phyloP scores from a whole-genome alignment of 2,113 vertebrate species.

The Eretmochelys imbricata region DNA sequence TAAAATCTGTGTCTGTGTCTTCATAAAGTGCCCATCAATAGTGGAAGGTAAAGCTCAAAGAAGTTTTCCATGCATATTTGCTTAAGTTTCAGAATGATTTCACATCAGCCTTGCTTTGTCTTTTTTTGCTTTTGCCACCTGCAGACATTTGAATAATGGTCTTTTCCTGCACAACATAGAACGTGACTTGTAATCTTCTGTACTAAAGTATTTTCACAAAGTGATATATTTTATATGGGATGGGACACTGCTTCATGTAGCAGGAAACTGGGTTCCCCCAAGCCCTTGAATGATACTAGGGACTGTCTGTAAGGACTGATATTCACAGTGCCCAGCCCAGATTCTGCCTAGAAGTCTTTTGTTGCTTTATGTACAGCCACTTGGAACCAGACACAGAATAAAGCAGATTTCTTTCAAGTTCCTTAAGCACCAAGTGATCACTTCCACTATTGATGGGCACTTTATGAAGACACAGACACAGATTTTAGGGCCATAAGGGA shows the following conservation, averaged over 20 bases:
- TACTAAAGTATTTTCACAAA: not conserved
- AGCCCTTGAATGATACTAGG: not conserved
- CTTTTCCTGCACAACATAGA: not conserved
- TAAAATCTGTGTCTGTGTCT: not conserved
- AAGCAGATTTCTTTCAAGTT: not conserved
- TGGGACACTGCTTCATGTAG: not conserved
- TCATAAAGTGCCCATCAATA: not conserved
- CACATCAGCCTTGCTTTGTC: not conserved
- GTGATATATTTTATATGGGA: not conserved
- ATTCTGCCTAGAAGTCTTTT: not conserved
- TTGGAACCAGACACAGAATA: not conserved
- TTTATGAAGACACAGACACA: too few species aligned
- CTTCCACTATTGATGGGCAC: too few species aligned
- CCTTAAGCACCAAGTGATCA: not conserved
- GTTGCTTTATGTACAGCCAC: not conserved
- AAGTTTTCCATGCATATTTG: not conserved
- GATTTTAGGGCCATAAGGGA: too few species aligned
- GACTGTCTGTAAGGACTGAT: not conserved
- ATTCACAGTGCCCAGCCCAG: not conserved
- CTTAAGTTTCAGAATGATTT: not conserved
- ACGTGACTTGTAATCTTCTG: not conserved
- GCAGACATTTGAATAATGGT: not conserved
- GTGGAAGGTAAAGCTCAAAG: accelerated
- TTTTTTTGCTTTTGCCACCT: not conserved
- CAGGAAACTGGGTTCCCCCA: not conserved